Percentiles rank a stretch among this genome's conserved stretches.
Evolutionary conservation across 2,797 vertebrate species (phyloP).

Genomic region (Amphiprion clarkii): DNA sequence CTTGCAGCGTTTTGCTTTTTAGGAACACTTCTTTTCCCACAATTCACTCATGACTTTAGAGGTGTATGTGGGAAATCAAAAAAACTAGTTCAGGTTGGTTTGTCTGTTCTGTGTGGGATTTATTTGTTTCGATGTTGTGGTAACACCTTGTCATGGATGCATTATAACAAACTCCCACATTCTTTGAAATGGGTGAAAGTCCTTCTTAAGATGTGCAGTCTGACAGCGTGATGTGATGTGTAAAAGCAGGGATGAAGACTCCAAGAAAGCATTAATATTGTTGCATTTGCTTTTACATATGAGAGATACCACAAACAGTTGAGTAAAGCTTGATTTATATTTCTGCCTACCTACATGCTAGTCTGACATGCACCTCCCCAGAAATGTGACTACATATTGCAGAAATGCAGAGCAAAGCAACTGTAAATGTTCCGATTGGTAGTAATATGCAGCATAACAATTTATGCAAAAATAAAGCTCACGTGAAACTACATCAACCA

Average conservation of each 20-base stretch:
- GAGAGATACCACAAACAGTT: neutral
- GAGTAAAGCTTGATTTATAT: too few species aligned
- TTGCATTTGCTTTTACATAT: neutral
- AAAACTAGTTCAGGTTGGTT: slow-evolving; percentile 4
- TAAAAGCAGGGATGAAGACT: neutral
- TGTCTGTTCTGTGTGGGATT: neutral
- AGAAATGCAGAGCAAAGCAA: too few species aligned
- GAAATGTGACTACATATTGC: too few species aligned
- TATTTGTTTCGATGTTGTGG: neutral
- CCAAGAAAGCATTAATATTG: neutral
- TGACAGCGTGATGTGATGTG: neutral
- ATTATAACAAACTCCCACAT: slow-evolving; percentile 3
- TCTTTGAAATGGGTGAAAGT: neutral
- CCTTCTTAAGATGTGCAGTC: neutral
- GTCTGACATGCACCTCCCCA: too few species aligned
- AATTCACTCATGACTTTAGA: neutral
- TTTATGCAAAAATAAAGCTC: too few species aligned
- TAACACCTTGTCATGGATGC: neutral
- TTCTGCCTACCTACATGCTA: too few species aligned
- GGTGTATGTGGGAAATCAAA: slow-evolving; percentile 1
- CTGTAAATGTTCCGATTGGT: too few species aligned
- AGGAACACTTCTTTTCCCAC: neutral
- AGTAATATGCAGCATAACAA: too few species aligned
- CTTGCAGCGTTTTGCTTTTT: slow-evolving; percentile 2
- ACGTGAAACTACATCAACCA: too few species aligned